These are phyloP conservation scores for Pristionchus exspectatus DNA, from an alignment of 2,888 invertebrate genomes.

Conservation along the genomic window DNA sequence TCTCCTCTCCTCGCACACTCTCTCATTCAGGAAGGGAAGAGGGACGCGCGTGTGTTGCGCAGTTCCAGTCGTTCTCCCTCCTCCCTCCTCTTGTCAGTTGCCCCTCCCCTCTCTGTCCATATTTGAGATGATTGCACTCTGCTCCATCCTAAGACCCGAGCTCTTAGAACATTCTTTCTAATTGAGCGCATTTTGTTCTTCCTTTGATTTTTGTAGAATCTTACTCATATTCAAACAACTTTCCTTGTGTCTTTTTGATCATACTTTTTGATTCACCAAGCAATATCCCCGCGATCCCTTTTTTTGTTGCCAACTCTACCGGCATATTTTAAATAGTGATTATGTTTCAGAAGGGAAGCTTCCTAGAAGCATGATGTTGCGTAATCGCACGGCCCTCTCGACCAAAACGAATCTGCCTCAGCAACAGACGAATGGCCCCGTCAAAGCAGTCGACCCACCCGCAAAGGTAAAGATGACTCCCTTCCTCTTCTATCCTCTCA, in stretches of 20 bases:
- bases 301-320: neutral
- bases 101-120: neutral
- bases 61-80: neutral
- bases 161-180: too few species aligned
- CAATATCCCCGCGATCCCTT: neutral
- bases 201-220: too few species aligned
- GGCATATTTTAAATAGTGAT: neutral
- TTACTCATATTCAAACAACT: too few species aligned
- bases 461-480: neutral
- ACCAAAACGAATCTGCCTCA: neutral
- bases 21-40: neutral
- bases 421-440: neutral
- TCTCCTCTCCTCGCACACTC: neutral
- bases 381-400: neutral
- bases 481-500: neutral
- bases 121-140: neutral
- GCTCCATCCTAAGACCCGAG: neutral
- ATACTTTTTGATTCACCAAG: too few species aligned
- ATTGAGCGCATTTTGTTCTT: too few species aligned
- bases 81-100: neutral
- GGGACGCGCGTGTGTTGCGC: neutral
- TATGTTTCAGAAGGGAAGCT: neutral
- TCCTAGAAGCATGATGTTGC: neutral
- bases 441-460: neutral
- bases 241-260: too few species aligned